phyloP scores from a whole-genome alignment of 2,113 vertebrate genomes.

The Piaya cayana region DNA sequence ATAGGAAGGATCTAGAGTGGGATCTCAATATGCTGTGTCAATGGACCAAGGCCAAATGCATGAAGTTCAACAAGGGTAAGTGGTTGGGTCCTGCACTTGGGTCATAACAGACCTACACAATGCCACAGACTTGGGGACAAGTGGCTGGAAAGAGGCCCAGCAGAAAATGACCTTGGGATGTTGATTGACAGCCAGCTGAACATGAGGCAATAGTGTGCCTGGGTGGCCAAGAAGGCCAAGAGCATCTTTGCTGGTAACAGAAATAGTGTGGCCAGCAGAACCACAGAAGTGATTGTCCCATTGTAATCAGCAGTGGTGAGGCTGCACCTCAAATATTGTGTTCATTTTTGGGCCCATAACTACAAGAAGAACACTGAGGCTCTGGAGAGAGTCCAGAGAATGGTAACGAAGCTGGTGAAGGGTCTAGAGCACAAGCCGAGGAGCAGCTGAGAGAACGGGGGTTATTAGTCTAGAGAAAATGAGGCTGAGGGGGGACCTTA shows the following conservation, averaged over 20 bases:
- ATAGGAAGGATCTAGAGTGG: not conserved
- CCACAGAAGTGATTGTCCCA: not conserved
- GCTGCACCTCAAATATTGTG: no score
- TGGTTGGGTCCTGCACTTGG: no score
- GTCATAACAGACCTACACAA: not conserved
- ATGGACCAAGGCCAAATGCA: not conserved
- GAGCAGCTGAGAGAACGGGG: not conserved
- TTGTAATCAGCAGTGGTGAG: not conserved
- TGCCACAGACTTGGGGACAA: no score
- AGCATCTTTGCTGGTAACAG: not conserved
- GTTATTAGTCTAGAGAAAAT: not conserved
- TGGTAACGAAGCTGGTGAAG: not conserved
- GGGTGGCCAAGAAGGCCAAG: not conserved
- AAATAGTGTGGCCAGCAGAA: not conserved
- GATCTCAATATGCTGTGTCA: not conserved
- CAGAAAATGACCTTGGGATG: not conserved
- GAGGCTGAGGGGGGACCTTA: not conserved
- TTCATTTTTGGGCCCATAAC: not conserved
- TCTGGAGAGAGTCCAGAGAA: not conserved
- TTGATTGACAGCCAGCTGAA: fast-evolving
- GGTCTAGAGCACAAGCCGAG: not conserved
- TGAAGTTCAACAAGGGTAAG: not conserved
- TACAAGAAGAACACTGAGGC: not conserved
- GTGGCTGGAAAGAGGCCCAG: not conserved
- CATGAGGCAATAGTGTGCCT: not conserved